Evolutionary conservation across 2,113 vertebrate genomes (phyloP).

Genomic region (Corynorhinus townsendii): DNA sequence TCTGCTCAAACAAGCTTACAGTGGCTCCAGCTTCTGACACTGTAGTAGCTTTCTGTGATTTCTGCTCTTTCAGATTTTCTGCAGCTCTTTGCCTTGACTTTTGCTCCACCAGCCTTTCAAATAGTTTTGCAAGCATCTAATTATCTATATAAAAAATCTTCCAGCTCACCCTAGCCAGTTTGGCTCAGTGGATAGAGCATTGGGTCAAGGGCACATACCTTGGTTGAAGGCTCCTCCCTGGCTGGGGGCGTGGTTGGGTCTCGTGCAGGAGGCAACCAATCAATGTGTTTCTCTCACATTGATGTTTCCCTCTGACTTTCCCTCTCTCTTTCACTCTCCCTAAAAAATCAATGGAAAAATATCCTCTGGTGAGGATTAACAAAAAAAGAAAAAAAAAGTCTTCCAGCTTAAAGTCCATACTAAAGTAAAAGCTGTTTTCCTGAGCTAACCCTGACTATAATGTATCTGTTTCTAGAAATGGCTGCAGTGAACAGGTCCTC

Average conservation of each 20-base stretch:
- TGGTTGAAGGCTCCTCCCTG: too few species aligned
- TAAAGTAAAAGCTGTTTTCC: background rate
- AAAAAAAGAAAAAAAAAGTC: too few species aligned
- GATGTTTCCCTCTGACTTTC: too few species aligned
- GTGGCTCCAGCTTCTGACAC: background rate
- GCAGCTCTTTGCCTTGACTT: background rate
- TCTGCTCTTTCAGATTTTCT: background rate
- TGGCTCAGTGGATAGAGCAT: too few species aligned
- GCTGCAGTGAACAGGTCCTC: background rate
- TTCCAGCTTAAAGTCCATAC: too few species aligned
- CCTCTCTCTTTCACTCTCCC: too few species aligned
- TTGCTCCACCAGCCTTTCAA: background rate
- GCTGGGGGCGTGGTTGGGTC: too few species aligned
- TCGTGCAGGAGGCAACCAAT: too few species aligned
- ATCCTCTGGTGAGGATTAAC: too few species aligned
- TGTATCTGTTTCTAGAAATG: background rate
- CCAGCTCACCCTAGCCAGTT: background rate
- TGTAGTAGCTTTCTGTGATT: background rate
- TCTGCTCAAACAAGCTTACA: background rate
- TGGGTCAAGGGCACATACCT: too few species aligned
- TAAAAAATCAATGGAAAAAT: too few species aligned
- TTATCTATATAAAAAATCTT: background rate
- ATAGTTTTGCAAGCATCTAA: background rate
- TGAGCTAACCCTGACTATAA: background rate
- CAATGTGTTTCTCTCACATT: too few species aligned